Base-by-base conservation (phyloP, 2,888 invertebrate species). In the Phyllotreta cruciferae region DNA sequence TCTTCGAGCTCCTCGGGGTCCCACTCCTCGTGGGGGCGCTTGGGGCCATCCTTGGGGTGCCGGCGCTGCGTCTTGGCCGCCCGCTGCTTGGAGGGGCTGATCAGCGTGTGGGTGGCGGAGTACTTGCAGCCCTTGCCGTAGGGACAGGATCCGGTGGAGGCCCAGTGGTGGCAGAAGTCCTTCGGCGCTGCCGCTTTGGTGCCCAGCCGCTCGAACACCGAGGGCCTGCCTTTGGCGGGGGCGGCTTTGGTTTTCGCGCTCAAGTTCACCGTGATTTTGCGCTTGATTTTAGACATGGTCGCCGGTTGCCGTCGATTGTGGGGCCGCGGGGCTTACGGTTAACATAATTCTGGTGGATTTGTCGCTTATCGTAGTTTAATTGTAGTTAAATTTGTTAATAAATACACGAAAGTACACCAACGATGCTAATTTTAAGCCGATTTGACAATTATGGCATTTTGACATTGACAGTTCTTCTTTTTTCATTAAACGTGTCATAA, bases 171-270 rank as follows among this genome's bases (percentile, higher is more conserved):
- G 79, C 90, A 90, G 82, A 86, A 87, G 81, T 89, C 89, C 80
- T 83, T 85, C n/a, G 47, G 60, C 36, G 66, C 64, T 47, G 68
- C 62, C 47, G 56, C 89, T 82, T 90, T 90, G 47, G 90, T 91
- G 73, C 92, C 92, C 76, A 92, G 86, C 74, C 92, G 86, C 82
- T 92, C 92, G 83, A 92, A 92, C 72, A 92, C 92, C 85, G 91
- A 92, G 71, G 90, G 91, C 81, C 91, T 86, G 77, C 82, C 82
- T 75, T 81, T 82, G 45, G 67, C 79, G 71, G 79, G 85, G 80
- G 86, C 82, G 49, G 70, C 86, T 83, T 88, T 89, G 57, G 68
- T 69, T 60, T 70, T 73, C 79, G 87, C 85, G 82, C 76, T 75
- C 63, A 89, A 85, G 82, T 89, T 90, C 81, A 89, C 89, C 80